Percentiles rank a stretch among this genome's conserved stretches.
Evolutionary conservation across 2,888 invertebrate genomes (phyloP).

Genomic region (Heteromyza rotundicornis): DNA sequence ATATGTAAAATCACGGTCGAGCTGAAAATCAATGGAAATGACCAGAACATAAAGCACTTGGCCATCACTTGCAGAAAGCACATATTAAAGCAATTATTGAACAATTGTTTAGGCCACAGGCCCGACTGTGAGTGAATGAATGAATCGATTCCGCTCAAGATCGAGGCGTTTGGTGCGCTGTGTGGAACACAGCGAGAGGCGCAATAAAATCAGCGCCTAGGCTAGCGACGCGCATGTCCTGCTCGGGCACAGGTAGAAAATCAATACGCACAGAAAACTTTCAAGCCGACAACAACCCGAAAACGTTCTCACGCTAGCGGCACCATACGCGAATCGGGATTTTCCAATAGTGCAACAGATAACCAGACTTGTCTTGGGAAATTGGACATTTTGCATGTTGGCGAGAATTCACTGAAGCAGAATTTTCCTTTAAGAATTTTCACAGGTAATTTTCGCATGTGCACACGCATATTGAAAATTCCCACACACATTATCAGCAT

Average conservation of each 20-base stretch:
- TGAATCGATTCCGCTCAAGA: conserved; percentile 1
- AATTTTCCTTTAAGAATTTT: not conserved
- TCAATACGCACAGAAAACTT: not conserved
- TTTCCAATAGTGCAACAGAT: conserved; percentile 32
- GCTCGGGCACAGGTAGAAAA: not conserved
- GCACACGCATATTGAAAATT: not conserved
- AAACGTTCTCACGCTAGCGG: conserved; percentile 52
- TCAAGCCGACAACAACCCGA: conserved; percentile 3
- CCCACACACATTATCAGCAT: not conserved
- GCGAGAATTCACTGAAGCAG: too few species aligned
- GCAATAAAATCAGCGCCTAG: conserved; percentile 33
- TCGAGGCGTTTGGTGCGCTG: conserved; percentile 8
- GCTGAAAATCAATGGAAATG: not conserved
- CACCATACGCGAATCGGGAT: conserved; percentile 33
- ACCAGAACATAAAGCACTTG: conserved; percentile 7
- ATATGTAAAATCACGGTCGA: not conserved
- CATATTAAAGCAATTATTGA: conserved; percentile 36
- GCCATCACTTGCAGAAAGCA: conserved; percentile 20
- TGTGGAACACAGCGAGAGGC: conserved; percentile 38
- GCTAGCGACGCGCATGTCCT: not conserved
- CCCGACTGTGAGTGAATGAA: too few species aligned
- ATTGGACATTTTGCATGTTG: not conserved
- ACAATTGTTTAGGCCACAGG: conserved; percentile 25
- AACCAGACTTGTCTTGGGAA: not conserved
- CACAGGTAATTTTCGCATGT: not conserved